Base-by-base conservation (phyloP, 2,888 invertebrate genomes). In the Drepanosiphum platanoidis region DNA sequence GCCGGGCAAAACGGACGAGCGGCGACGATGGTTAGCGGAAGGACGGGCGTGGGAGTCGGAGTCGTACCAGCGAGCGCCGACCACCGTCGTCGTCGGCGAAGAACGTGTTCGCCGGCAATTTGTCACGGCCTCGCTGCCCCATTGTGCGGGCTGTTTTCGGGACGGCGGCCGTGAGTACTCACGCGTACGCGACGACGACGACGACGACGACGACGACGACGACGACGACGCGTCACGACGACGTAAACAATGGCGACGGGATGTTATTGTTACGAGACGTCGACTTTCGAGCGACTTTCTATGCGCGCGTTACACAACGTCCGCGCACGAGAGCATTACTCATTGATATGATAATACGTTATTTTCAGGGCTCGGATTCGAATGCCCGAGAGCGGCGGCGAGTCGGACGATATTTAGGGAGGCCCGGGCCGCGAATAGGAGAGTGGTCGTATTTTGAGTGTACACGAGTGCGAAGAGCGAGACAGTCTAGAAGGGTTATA, bases 51-150 rank as follows among this genome's bases (percentile, higher is more conserved):
- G 27, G n/a, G 1, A 42, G 42, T 9, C n/a, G 27, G 8, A 27
- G 71, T 42, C 58, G 84, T 77, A 77, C 84, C 84, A 68, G 77
- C 11, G 27, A 84, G 42, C 66, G 61, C 74, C 66, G 58, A 77
- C 13, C 82, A 75, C 82, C 61, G 32, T 1, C n/a, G 36, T 30
- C 46, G 52, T 74, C 61, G 32, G 1, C n/a, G 36, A 22, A 34
- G 52, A 46, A 77, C 84, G 77, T 70, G 70, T 77, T 84, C n/a
- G 52, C 39, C 27, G 58, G 5, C 77, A 32, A 84, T 84, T 84
- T 77, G 70, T 84, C 68, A 84, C 30, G n/a, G 13, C n/a, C n/a
- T n/a, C n/a, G 36, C 15, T n/a, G 32, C 7, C 22, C 70, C 30
- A 39, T 71, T 61, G 39, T 46, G 70, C 61, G 18, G 39, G 22